Base-by-base conservation (phyloP, 2,797 vertebrate species). In the Labeo calbasu region DNA sequence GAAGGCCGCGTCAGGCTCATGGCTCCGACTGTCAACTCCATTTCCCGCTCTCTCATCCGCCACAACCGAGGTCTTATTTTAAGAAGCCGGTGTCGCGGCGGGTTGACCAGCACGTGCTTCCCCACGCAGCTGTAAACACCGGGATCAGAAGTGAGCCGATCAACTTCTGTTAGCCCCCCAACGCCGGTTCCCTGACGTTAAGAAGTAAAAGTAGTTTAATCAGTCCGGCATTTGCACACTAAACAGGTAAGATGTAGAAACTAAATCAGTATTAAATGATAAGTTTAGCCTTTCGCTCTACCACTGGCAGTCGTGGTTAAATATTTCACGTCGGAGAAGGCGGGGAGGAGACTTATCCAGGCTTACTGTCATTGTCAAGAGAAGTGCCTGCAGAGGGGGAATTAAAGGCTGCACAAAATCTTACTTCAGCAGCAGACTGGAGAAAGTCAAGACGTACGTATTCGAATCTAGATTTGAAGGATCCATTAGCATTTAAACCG, bases 1-100 rank as follows among this genome's bases (percentile, higher is more conserved):
- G 82, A 88, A 88, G 89, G 87, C 86, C 87, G 51, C 85, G 86
- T 91, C 85, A 85, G 76, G 79, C 89, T 88, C 89, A 86, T 59
- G 83, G 88, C 21, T 32, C 78, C 88, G 87, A 66, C 89, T 90
- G 89, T 93, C 93, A 91, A 84, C 89, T 89, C 81, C 55, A 91
- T 93, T 93, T 91, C 90, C 85, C 76, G 46, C 90, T 79, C 61
- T 69, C 79, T 82, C 86, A 48, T 92, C 91, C 32, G 40, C 13
- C 46, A 75, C 66, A 59, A 19, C 79, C 55, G 25, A 82, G 17
- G 2, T 78, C 86, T 87, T 88, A 90, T 90, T 89, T 88, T 88
- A 78, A 21, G 84, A 86, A 68, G 66, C 76, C 81, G 11, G 32
- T 36, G 12, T 61, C 32, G 2, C 76, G 80, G 51, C 17, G 10